These are phyloP conservation scores for Leptopterna dolabrata DNA, from an alignment of 2,888 invertebrate genomes.

Conservation along the genomic window DNA sequence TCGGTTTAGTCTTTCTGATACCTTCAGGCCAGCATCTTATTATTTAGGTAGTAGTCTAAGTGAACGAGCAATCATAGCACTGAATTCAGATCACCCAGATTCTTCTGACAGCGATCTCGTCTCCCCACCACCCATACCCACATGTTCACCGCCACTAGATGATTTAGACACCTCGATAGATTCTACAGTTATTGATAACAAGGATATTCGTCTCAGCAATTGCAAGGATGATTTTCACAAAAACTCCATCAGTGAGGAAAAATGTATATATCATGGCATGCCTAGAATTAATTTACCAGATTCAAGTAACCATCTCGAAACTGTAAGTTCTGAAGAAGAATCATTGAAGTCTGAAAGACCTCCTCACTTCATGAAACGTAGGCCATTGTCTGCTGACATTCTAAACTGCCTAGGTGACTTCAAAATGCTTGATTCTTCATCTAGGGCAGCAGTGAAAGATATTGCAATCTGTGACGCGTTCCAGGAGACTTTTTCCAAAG, in stretches of 20 bases:
- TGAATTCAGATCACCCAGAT: constrained; percentile 74
- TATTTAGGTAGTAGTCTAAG: constrained; percentile 77
- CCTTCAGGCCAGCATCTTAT: constrained; percentile 88
- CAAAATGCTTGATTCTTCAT: constrained; percentile 67
- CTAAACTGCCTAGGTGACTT: constrained; percentile 75
- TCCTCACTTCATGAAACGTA: constrained; percentile 74
- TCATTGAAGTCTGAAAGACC: constrained; percentile 68
- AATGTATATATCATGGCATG: not conserved
- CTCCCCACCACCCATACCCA: constrained; percentile 83
- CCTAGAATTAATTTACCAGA: constrained; percentile 13
- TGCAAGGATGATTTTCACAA: constrained; percentile 55
- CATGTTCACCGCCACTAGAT: constrained; percentile 78
- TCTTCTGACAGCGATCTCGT: constrained; percentile 85
- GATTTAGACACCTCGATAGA: constrained; percentile 73
- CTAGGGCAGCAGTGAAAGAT: constrained; percentile 28
- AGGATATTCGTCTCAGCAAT: constrained; percentile 56
- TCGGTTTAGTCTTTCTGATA: constrained; percentile 87
- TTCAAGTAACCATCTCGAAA: constrained; percentile 58
- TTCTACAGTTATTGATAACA: constrained; percentile 60
- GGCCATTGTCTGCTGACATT: constrained; percentile 79
- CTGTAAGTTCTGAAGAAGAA: constrained; percentile 63
- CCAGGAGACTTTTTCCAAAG: not conserved
- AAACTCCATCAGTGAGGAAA: not conserved
- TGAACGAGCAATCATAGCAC: constrained; percentile 60
- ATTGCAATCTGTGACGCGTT: not conserved